Evolutionary conservation across 2,888 invertebrate species (phyloP).

Genomic region (Drosophila demipolita): DNA sequence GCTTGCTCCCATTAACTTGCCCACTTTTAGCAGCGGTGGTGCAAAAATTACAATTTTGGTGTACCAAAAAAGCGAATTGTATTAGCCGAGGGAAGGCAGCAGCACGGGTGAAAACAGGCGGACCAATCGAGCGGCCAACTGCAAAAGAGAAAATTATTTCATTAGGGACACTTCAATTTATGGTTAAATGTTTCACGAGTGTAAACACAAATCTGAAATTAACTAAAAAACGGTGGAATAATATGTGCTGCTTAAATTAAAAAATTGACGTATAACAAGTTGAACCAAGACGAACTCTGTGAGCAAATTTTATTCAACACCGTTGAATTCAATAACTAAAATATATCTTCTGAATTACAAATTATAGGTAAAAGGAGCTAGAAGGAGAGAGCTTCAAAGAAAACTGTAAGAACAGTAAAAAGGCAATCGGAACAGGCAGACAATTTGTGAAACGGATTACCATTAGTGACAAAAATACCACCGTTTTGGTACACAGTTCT

Average conservation of each 20-base stretch:
- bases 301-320: slow-evolving; percentile 6
- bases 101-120: slow-evolving; percentile 61
- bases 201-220: slow-evolving; percentile 4
- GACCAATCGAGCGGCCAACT: slow-evolving; percentile 35
- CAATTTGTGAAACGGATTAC: not conserved
- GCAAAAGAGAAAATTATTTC: slow-evolving; percentile 34
- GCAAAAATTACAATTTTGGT: slow-evolving; percentile 85
- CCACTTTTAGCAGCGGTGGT: slow-evolving; percentile 75
- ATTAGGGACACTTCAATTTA: slow-evolving; percentile 9
- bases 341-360: slow-evolving; percentile 6
- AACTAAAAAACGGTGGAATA: slow-evolving; percentile 8
- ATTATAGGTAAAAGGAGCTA: slow-evolving; percentile 19
- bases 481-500: slow-evolving; percentile 23
- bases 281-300: slow-evolving; percentile 10
- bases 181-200: slow-evolving; percentile 23
- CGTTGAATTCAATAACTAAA: slow-evolving; percentile 10
- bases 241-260: slow-evolving; percentile 5
- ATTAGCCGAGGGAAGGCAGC: slow-evolving; percentile 57
- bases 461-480: slow-evolving; percentile 9
- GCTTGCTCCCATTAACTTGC: slow-evolving; percentile 75
- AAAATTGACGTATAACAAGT: slow-evolving; percentile 5
- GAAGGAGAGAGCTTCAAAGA: slow-evolving; percentile 8
- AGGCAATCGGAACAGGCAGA: not conserved
- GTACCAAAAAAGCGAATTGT: slow-evolving; percentile 82
- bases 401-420: slow-evolving; percentile 1